These are phyloP conservation scores for Calliopum simillimum DNA, from an alignment of 2,888 invertebrate genomes.

Conservation along the genomic window DNA sequence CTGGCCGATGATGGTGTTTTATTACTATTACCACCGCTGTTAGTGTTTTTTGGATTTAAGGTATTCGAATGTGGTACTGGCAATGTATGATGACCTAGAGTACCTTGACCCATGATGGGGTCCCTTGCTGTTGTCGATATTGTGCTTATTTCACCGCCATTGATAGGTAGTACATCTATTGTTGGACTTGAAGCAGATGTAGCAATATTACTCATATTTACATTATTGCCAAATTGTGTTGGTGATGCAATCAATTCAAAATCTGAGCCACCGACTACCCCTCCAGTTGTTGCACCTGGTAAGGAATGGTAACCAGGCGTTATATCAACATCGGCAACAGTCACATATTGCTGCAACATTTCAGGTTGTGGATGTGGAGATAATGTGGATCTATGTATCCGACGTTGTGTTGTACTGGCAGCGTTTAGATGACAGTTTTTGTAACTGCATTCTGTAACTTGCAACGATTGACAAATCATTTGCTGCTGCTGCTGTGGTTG, in stretches of 20 bases:
- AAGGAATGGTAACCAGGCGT: conserved; percentile 56
- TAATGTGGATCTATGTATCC: conserved; percentile 44
- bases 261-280: conserved; percentile 36
- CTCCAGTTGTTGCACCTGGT: conserved; percentile 27
- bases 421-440: conserved; percentile 64
- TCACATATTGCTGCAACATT: conserved; percentile 59
- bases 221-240: conserved; percentile 46
- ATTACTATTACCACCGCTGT: conserved; percentile 37
- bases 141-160: conserved; percentile 52
- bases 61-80: conserved; percentile 51
- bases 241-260: conserved; percentile 55
- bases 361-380: conserved; percentile 45
- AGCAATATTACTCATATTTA: conserved; percentile 43
- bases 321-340: conserved; percentile 61
- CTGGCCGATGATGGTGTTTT: conserved; percentile 65
- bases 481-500: conserved; percentile 45
- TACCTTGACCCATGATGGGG: conserved; percentile 35
- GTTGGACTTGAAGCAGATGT: conserved; percentile 54
- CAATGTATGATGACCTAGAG: conserved; percentile 49
- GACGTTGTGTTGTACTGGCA: conserved; percentile 33
- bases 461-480: conserved; percentile 36
- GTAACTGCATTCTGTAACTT: conserved; percentile 61
- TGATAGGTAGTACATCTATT: conserved; percentile 49
- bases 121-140: conserved; percentile 40
- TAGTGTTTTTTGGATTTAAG: conserved; percentile 44